Percentiles rank a stretch among this genome's conserved stretches.
phyloP scores from a whole-genome alignment of 1,140 invertebrate species.

The Drosophila repleta region DNA sequence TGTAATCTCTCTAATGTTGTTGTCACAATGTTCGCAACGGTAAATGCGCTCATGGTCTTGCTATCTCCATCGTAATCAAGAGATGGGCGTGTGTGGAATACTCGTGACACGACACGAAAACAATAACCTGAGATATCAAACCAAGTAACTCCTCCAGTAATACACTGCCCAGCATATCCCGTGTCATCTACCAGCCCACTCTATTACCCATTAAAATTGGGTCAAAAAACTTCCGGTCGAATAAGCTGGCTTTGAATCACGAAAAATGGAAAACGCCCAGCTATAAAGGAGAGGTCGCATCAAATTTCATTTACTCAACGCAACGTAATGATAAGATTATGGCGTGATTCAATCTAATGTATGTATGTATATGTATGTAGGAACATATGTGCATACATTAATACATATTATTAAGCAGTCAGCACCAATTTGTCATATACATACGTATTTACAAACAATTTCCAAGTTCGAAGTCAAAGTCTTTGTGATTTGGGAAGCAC shows the following conservation, averaged over 20 bases:
- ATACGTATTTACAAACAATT: conserved; percentile 28
- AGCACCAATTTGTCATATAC: conserved; percentile 24
- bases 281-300: conserved; percentile 19
- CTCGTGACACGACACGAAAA: no score
- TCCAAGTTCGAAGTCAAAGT: conserved; percentile 63
- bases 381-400: background rate
- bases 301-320: conserved; percentile 39
- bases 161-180: no score
- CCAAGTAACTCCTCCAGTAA: no score
- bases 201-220: no score
- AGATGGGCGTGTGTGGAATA: no score
- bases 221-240: background rate
- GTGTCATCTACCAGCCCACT: no score
- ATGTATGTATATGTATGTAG: background rate
- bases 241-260: background rate
- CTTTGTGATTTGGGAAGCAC: conserved; percentile 14
- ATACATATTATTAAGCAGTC: conserved; percentile 7
- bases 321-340: conserved; percentile 63
- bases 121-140: no score
- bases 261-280: background rate
- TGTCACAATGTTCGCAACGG: no score
- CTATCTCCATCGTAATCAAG: no score
- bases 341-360: conserved; percentile 45
- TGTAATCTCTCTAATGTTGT: no score
- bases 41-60: no score